A percentile compares a stretch with the other conserved stretches of the same genome.
These are phyloP conservation scores for Anguilla japonica DNA, from an alignment of 2,113 vertebrate species.

Conservation along the genomic window DNA sequence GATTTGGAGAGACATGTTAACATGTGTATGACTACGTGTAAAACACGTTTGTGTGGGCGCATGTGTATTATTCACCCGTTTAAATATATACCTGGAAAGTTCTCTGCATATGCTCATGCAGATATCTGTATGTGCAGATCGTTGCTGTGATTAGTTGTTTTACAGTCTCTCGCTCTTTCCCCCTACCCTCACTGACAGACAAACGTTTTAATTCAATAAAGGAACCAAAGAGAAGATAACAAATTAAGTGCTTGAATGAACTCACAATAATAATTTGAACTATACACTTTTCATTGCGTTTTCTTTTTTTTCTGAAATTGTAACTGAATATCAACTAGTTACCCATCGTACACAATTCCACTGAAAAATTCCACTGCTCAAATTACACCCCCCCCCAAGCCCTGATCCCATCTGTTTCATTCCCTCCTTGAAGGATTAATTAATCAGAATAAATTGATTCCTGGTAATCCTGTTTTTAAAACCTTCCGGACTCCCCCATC, in stretches of 20 bases:
- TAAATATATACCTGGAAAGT: constrained; percentile 53
- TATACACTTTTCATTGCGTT: constrained; percentile 53
- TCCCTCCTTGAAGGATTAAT: constrained; percentile 16
- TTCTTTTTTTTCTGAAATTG: constrained; percentile 33
- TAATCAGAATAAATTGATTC: constrained; percentile 61
- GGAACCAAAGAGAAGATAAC: constrained; percentile 61
- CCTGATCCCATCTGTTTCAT: constrained; percentile 34
- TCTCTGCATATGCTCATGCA: constrained; percentile 30
- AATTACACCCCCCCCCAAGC: background rate
- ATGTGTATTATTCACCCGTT: constrained; percentile 28
- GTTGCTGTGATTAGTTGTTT: constrained; percentile 42
- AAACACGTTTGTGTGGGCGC: constrained; percentile 15
- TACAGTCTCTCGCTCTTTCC: constrained; percentile 36
- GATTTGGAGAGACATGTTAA: constrained; percentile 7
- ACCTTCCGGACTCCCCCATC: constrained; percentile 53
- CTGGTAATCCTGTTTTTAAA: constrained; percentile 37
- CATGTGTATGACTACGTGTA: constrained; percentile 2
- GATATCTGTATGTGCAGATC: constrained; percentile 50
- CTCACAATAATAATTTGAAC: constrained; percentile 53
- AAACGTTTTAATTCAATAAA: constrained; percentile 47
- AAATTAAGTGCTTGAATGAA: constrained; percentile 56
- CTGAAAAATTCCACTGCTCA: constrained; percentile 21
- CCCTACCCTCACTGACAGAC: constrained; percentile 20
- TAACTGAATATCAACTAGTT: constrained; percentile 49
- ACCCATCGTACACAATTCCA: constrained; percentile 62